Conservation (phyloP, 1,140 invertebrate species). For the Temnothorax curvispinosus region DNA sequence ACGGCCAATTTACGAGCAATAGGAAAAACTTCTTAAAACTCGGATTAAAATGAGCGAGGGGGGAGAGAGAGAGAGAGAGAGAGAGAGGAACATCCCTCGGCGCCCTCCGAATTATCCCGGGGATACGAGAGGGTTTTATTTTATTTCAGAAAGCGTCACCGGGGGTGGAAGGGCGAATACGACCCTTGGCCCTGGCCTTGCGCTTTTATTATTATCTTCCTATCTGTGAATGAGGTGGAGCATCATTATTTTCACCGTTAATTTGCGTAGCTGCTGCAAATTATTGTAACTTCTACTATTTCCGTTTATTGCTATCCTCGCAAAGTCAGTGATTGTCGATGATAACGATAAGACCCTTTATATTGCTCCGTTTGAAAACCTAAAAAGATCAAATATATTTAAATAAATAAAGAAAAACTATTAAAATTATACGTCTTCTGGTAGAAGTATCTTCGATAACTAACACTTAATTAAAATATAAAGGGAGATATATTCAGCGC, state of each 20-base stretch:
- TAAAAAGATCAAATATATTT: background rate
- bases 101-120: slow-evolving; percentile 65
- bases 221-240: slow-evolving; percentile 12
- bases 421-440: background rate
- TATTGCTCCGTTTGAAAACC: background rate
- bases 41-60: slow-evolving; percentile 79
- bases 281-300: background rate
- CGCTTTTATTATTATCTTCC: slow-evolving; percentile 44
- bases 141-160: slow-evolving; percentile 71
- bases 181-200: slow-evolving; percentile 40
- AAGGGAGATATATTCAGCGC: background rate
- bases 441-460: background rate
- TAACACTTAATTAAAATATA: background rate
- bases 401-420: background rate
- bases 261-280: background rate
- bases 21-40: slow-evolving; percentile 80
- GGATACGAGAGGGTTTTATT: slow-evolving; percentile 73
- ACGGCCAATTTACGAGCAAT: slow-evolving; percentile 81
- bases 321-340: background rate
- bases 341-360: background rate
- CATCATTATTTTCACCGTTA: slow-evolving; percentile 41
- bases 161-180: slow-evolving; percentile 3
- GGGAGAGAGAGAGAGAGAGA: background rate
- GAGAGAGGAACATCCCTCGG: slow-evolving; percentile 20
- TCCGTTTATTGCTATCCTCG: background rate